Evolutionary conservation across 2,888 invertebrate genomes (phyloP).

Genomic region (Nephrotoma guestfalica): DNA sequence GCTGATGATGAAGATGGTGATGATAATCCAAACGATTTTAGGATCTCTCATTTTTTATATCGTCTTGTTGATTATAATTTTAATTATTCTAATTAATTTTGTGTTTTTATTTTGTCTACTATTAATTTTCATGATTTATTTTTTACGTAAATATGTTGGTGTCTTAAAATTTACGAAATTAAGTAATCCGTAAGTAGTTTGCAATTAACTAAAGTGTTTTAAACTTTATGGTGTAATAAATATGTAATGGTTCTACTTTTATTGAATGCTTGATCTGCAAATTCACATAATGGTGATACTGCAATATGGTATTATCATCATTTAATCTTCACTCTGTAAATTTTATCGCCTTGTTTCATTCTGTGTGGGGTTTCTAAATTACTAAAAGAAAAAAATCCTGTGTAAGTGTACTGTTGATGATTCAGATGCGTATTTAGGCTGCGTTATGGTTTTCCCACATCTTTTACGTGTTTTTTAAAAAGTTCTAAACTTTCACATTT

Average conservation of each 20-base stretch:
- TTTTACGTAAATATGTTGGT: not conserved
- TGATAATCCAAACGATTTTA: not conserved
- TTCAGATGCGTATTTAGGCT: too few species aligned
- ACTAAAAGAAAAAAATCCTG: too few species aligned
- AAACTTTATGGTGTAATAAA: too few species aligned
- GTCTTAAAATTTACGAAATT: not conserved
- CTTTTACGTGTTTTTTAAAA: too few species aligned
- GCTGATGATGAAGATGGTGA: not conserved
- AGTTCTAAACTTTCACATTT: too few species aligned
- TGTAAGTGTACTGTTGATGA: too few species aligned
- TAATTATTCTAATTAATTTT: not conserved
- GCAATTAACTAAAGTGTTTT: not conserved
- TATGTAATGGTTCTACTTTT: not conserved
- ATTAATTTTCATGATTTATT: not conserved
- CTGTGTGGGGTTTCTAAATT: too few species aligned
- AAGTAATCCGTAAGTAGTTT: not conserved
- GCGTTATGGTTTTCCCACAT: too few species aligned
- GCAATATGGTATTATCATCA: too few species aligned
- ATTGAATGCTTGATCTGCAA: not conserved
- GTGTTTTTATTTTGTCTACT: not conserved
- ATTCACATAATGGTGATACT: too few species aligned
- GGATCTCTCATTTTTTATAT: not conserved
- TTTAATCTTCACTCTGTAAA: too few species aligned
- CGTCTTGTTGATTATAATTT: not conserved
- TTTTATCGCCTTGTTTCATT: too few species aligned